A percentile compares a stretch with the other conserved stretches of the same genome.
These are phyloP conservation scores for Chorisops tibialis DNA, from an alignment of 2,888 invertebrate species.

Conservation along the genomic window DNA sequence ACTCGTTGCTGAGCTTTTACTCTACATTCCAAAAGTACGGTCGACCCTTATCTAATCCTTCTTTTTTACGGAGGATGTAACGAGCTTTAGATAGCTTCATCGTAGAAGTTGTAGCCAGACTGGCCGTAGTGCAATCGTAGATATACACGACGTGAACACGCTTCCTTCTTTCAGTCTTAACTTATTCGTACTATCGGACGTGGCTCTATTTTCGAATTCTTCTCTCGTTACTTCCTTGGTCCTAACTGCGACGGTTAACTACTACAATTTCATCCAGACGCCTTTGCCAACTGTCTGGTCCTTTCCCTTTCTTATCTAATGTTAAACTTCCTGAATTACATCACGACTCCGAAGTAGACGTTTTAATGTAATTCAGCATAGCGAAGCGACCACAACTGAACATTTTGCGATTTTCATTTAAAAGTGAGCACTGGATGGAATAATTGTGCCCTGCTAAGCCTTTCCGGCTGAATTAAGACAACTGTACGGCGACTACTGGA, in stretches of 20 bases:
- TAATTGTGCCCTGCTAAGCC: too few species aligned
- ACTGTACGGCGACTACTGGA: too few species aligned
- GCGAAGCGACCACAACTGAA: neutral
- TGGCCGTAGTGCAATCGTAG: constrained; percentile 1
- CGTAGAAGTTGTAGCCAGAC: neutral
- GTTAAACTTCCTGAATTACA: neutral
- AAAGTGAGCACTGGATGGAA: too few species aligned
- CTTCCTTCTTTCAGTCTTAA: neutral
- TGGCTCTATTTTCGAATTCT: neutral
- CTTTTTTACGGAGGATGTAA: neutral
- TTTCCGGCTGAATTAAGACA: too few species aligned
- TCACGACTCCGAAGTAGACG: neutral
- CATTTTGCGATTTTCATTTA: neutral
- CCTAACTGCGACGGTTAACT: neutral
- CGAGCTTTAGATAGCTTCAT: neutral
- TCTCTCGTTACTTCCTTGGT: constrained; percentile 5
- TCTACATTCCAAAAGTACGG: too few species aligned
- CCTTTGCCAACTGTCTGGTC: neutral
- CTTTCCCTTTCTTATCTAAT: constrained; percentile 7
- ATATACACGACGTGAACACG: constrained; percentile 7
- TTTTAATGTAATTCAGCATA: neutral
- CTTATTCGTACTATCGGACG: neutral
- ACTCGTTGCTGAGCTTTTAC: too few species aligned
- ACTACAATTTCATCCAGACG: neutral
- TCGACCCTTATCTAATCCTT: neutral